Percentiles rank a stretch among this genome's conserved stretches.
phyloP scores from a whole-genome alignment of 2,797 vertebrate species.

The Tapirus indicus region DNA sequence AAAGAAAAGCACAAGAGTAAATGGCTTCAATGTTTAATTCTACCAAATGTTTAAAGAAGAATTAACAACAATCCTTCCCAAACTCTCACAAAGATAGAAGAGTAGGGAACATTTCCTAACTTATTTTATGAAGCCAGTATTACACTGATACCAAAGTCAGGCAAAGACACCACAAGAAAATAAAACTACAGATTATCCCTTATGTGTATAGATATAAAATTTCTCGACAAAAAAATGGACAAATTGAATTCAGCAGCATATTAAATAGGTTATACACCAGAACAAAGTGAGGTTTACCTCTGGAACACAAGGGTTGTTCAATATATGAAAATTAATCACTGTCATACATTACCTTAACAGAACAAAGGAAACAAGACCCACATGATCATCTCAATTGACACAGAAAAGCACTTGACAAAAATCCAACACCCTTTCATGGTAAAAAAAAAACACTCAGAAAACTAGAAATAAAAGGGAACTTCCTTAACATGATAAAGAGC shows the following conservation, averaged over 20 bases:
- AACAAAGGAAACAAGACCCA: neutral
- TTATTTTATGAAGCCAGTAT: neutral
- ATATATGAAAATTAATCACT: neutral
- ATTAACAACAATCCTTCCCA: neutral
- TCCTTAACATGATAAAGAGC: neutral
- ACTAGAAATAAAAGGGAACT: neutral
- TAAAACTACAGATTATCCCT: neutral
- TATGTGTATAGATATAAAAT: neutral
- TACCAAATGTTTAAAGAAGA: neutral
- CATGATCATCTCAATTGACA: neutral
- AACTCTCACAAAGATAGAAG: neutral
- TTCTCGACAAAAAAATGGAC: neutral
- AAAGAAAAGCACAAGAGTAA: neutral
- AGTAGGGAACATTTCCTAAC: neutral
- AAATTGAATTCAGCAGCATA: neutral
- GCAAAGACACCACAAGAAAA: neutral
- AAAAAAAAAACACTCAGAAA: neutral
- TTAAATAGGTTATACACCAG: neutral
- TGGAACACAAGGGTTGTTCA: neutral
- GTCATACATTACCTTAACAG: neutral
- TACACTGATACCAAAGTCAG: neutral
- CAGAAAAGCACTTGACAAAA: neutral
- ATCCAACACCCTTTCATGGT: neutral
- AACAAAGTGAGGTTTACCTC: neutral
- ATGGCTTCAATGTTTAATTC: neutral